phyloP scores from a whole-genome alignment of 2,113 vertebrate genomes.

The Oenanthe oenanthe region DNA sequence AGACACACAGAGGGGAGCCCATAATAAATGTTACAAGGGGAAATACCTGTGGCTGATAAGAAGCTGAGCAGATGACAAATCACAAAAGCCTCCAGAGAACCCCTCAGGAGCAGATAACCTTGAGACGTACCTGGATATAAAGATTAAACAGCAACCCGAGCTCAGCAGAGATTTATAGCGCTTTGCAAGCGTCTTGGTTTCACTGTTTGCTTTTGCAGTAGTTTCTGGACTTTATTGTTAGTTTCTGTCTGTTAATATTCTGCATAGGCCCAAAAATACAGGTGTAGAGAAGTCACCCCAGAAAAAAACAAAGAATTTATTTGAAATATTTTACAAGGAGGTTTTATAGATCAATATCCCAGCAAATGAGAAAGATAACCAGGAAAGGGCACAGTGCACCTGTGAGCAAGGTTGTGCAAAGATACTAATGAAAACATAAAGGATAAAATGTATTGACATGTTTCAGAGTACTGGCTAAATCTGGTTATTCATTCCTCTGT shows the following conservation, averaged over 20 bases:
- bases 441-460: constrained; percentile 48
- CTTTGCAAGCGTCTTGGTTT: constrained; percentile 69
- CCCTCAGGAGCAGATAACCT: constrained; percentile 77
- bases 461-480: constrained; percentile 44
- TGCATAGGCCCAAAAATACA: constrained; percentile 40
- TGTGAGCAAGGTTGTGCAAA: constrained; percentile 24
- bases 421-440: constrained; percentile 25
- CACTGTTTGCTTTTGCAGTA: constrained; percentile 70
- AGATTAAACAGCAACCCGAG: constrained; percentile 74
- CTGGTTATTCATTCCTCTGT: constrained; percentile 46
- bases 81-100: constrained; percentile 19
- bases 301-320: constrained; percentile 37
- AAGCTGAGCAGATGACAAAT: constrained; percentile 60
- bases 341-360: constrained; percentile 45
- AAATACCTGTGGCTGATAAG: constrained; percentile 70
- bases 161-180: constrained; percentile 68
- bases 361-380: constrained; percentile 40
- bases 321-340: constrained; percentile 59
- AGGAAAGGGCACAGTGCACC: constrained; percentile 46
- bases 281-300: neutral
- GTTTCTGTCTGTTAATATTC: constrained; percentile 72
- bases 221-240: constrained; percentile 73
- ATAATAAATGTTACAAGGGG: constrained; percentile 62
- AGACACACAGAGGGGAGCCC: constrained; percentile 25
- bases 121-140: constrained; percentile 73